Percentiles rank a stretch among this genome's conserved stretches.
Evolutionary conservation across 1,140 invertebrate species (phyloP).

Genomic region (Chironomus striatipennis): DNA sequence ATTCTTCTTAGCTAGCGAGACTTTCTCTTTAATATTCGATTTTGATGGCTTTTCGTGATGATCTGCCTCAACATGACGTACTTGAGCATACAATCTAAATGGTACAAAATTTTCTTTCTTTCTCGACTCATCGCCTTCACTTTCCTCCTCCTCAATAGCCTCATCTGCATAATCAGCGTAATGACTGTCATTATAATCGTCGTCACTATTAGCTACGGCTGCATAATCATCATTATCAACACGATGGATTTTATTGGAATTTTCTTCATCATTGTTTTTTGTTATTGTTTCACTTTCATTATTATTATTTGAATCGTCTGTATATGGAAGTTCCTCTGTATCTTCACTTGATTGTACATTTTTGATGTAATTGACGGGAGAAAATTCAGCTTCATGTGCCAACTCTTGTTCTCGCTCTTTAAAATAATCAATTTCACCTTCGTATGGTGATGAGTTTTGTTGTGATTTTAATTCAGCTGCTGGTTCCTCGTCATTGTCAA

Average conservation of each 20-base stretch:
- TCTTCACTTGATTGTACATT: not conserved
- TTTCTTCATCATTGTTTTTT: too few relatives aligned
- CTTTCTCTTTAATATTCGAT: not conserved
- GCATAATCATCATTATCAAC: too few relatives aligned
- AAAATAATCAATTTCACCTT: conserved; percentile 15
- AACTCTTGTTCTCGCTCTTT: not conserved
- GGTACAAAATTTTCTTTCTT: conserved; percentile 5
- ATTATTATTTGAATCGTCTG: not conserved
- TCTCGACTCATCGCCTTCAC: not conserved
- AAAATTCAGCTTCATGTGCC: not conserved
- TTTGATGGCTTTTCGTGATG: not conserved
- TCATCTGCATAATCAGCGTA: not conserved
- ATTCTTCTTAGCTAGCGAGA: not conserved
- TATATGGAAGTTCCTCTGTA: not conserved
- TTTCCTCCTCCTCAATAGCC: not conserved
- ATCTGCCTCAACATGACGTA: not conserved
- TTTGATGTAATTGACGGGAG: not conserved
- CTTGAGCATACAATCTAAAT: not conserved
- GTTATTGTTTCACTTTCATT: not conserved
- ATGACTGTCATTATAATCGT: not conserved
- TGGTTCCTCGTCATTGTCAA: conserved; percentile 3
- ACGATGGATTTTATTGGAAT: too few relatives aligned
- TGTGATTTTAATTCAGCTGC: not conserved
- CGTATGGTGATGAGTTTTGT: not conserved
- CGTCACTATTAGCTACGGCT: not conserved